These are phyloP conservation scores for Tokudaia muenninki DNA, from an alignment of 2,797 vertebrate genomes.

Conservation along the genomic window DNA sequence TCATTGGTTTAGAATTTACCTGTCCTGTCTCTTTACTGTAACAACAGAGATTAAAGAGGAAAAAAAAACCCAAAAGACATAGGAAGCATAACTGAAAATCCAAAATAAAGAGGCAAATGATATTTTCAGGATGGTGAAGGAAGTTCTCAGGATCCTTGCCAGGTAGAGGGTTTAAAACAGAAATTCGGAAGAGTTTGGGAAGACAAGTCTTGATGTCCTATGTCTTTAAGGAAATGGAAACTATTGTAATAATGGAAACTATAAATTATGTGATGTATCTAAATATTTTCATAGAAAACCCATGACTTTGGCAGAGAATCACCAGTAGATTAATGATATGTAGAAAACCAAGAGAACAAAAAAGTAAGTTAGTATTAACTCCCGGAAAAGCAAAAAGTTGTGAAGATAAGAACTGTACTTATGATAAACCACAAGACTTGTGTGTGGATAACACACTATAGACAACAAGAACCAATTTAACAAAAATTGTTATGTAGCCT, in stretches of 20 bases:
- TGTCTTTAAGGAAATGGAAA: neutral
- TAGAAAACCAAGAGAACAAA: neutral
- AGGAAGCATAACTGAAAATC: neutral
- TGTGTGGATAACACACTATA: neutral
- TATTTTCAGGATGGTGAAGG: neutral
- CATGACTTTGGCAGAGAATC: neutral
- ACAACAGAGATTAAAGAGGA: neutral
- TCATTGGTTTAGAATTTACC: neutral
- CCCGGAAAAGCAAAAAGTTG: neutral
- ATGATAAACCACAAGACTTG: neutral
- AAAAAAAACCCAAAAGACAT: neutral
- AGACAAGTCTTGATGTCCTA: neutral
- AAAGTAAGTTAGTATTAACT: neutral
- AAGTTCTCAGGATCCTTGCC: too few relatives aligned
- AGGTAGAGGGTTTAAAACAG: neutral
- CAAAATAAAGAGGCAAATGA: neutral
- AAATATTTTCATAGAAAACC: conserved; percentile 12
- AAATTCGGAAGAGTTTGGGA: neutral
- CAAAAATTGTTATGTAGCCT: neutral
- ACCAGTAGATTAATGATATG: neutral
- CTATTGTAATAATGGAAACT: neutral
- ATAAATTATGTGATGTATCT: neutral
- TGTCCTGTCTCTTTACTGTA: neutral
- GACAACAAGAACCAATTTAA: neutral
- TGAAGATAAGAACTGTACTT: neutral